These are phyloP conservation scores for Parambassis ranga DNA, from an alignment of 2,797 vertebrate genomes.

Conservation along the genomic window DNA sequence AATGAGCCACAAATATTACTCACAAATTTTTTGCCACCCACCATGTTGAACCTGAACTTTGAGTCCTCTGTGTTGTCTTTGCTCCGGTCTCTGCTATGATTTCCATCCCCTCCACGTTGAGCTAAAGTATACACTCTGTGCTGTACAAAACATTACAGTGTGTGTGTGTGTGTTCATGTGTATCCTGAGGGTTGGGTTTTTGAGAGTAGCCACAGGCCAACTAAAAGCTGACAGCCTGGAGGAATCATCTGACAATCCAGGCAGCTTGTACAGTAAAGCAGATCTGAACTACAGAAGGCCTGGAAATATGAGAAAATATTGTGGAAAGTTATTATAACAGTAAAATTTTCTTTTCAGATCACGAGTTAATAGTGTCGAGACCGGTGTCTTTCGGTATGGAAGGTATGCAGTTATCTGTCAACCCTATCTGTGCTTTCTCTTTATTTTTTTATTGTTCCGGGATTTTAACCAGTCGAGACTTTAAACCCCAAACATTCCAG, in stretches of 20 bases:
- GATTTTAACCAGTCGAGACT: not conserved
- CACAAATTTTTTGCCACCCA: conserved; percentile 54
- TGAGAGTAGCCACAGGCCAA: conserved; percentile 34
- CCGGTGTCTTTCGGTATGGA: no score
- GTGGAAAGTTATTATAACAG: conserved; percentile 4
- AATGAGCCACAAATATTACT: conserved; percentile 41
- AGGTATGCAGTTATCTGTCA: not conserved
- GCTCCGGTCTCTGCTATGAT: conserved; percentile 45
- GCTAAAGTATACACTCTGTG: conserved; percentile 57
- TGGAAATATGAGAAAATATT: no score
- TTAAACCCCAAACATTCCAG: not conserved
- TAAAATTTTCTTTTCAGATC: not conserved
- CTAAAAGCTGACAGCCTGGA: conserved; percentile 22
- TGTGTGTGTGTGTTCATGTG: conserved; percentile 7
- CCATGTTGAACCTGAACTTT: conserved; percentile 48
- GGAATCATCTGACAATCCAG: conserved; percentile 26
- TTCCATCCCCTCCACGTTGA: conserved; percentile 46
- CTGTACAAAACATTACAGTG: conserved; percentile 33
- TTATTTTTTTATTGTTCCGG: not conserved
- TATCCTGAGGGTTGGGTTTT: conserved; percentile 33
- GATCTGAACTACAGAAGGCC: no score
- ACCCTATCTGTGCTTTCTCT: not conserved
- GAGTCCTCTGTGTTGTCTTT: conserved; percentile 51
- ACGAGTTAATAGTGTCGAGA: not conserved
- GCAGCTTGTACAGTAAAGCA: conserved; percentile 8